phyloP scores from a whole-genome alignment of 2,888 invertebrate species.

The Meloe dianella region DNA sequence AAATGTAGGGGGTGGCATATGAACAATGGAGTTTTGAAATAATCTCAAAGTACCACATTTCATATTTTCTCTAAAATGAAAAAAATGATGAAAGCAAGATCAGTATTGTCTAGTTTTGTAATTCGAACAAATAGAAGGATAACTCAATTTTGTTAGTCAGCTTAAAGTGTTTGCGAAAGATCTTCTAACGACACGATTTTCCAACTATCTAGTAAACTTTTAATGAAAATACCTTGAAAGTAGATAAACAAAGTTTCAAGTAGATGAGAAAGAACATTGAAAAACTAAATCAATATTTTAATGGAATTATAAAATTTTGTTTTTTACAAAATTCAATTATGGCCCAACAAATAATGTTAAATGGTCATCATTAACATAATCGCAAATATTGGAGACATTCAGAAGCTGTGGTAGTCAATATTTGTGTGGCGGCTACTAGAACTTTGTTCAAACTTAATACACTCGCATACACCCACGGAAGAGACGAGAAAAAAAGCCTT shows the following conservation, averaged over 20 bases:
- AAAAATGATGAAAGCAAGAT: neutral
- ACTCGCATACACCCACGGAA: slow-evolving; percentile 13
- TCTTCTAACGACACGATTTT: neutral
- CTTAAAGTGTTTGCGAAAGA: neutral
- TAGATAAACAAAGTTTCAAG: slow-evolving; percentile 26
- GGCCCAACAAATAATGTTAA: slow-evolving; percentile 19
- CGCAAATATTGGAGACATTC: slow-evolving; percentile 34
- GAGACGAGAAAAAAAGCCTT: slow-evolving; percentile 19
- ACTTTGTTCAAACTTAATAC: slow-evolving; percentile 24
- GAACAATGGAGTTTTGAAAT: neutral
- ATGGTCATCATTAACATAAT: slow-evolving; percentile 36
- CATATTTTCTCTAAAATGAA: neutral
- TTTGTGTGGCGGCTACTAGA: slow-evolving; percentile 31
- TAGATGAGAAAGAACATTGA: slow-evolving; percentile 23
- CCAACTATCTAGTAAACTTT: slow-evolving; percentile 2
- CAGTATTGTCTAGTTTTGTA: neutral
- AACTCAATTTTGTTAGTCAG: neutral
- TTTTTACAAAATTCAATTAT: slow-evolving; percentile 17
- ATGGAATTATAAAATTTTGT: slow-evolving; percentile 31
- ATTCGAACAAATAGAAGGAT: neutral
- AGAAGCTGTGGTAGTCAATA: slow-evolving; percentile 35
- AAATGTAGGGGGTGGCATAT: neutral
- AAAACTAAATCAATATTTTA: slow-evolving; percentile 33
- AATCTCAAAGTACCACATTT: neutral
- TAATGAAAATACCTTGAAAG: slow-evolving; percentile 7